Base-by-base conservation (phyloP, 2,113 vertebrate genomes). In the Cynocephalus volans region DNA sequence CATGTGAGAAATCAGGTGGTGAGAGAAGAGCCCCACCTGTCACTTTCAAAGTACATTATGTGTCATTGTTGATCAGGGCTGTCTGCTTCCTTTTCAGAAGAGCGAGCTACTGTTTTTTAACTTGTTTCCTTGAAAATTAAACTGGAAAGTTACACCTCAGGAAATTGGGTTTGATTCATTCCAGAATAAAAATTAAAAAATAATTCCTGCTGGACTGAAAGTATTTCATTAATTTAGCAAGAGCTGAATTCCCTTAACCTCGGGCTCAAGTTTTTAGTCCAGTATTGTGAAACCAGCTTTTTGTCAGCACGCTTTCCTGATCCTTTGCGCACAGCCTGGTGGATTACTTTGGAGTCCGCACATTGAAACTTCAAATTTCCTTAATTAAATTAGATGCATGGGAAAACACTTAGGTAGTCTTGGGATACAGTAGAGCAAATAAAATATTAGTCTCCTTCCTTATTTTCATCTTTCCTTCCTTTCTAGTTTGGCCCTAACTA, bases 191-290 rank as follows among this genome's bases (percentile, higher is more conserved):
- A 67, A 90, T 79, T 82, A 82, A 73, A 75, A 90, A 81, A 70
- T 62, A 80, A 93, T 69, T 81, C 54, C 28, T 80, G 33, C 52
- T 80, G 41, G 31, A 8, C 6, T 52, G 58, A 88, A 92, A 86
- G 41, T 79, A 93, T 75, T 93, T 95, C 26, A 94, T 91, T 75
- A 88, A 94, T 95, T 90, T 48, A 72, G 9, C 23, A 79, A 80
- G 33, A 75, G 18, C 28, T 48, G 45, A 91, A 93, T 88, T 96
- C 54, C 76, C 70, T 93, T 76, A 67, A 67, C 28, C 88, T 9
- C 6, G 33, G 50, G 23, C n/a, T 85, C 36, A 18, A 56, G 50
- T 2, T 60, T 96, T 4, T 86, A 6, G 77, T 93, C 10, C 18
- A 75, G 24, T 18, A 13, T 41, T 64, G 54, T 21, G 81, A 84